phyloP scores from a whole-genome alignment of 2,797 vertebrate genomes.

The Gorsachius magnificus region DNA sequence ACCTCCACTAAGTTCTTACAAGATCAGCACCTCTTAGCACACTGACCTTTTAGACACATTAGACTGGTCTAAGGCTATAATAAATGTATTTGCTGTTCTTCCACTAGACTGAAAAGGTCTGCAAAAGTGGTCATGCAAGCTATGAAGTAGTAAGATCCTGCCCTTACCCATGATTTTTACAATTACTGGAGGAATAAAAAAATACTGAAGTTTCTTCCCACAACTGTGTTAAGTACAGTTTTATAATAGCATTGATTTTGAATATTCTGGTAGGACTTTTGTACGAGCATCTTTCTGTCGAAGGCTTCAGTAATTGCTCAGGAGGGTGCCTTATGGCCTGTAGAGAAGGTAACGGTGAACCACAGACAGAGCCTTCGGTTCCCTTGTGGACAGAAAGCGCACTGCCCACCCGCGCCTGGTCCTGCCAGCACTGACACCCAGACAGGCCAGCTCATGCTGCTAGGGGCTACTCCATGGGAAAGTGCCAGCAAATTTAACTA shows the following conservation, averaged over 20 bases:
- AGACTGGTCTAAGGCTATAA: neutral
- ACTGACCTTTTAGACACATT: neutral
- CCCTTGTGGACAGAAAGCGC: accelerated
- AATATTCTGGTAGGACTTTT: neutral
- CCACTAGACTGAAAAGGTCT: neutral
- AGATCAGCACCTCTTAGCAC: neutral
- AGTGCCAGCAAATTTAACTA: neutral
- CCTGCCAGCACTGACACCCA: neutral
- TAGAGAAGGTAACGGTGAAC: neutral
- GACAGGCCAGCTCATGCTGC: neutral
- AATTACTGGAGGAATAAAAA: neutral
- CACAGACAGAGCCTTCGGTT: neutral
- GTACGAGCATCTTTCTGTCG: neutral
- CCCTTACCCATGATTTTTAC: neutral
- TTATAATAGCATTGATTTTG: neutral
- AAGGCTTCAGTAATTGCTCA: no score
- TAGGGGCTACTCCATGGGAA: neutral
- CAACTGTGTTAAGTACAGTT: neutral
- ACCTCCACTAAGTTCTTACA: neutral
- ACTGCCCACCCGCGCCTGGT: neutral
- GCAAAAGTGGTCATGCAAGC: neutral
- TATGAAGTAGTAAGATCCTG: no score
- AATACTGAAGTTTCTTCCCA: neutral
- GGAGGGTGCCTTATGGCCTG: neutral
- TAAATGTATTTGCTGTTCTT: accelerated